phyloP scores from a whole-genome alignment of 2,888 invertebrate species.

The Cryptosula pallasiana region DNA sequence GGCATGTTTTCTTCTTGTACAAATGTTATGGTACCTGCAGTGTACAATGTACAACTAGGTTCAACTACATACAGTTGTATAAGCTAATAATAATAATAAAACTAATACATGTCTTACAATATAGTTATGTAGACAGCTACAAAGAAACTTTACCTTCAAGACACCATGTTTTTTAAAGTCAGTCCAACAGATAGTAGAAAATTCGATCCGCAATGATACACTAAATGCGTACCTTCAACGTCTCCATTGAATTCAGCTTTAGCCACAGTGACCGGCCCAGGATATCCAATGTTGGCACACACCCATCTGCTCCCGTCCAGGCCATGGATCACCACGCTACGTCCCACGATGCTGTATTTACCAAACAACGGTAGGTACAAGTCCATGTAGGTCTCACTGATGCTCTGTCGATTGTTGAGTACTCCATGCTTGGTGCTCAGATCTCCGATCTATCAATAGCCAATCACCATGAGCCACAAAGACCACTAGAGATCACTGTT shows the following conservation, averaged over 20 bases:
- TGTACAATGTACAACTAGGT: too few species aligned
- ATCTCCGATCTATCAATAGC: conserved; percentile 73
- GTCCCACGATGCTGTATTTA: conserved; percentile 69
- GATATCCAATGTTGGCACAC: conserved; percentile 53
- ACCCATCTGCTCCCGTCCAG: conserved; percentile 47
- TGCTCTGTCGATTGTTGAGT: conserved; percentile 62
- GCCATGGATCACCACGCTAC: conserved; percentile 72
- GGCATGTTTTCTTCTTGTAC: conserved; percentile 74
- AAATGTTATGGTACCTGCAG: conserved; percentile 77
- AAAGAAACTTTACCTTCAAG: too few species aligned
- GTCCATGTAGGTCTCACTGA: conserved; percentile 63
- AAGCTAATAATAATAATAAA: too few species aligned
- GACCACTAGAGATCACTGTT: too few species aligned
- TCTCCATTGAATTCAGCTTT: conserved; percentile 78
- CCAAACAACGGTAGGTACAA: conserved; percentile 79
- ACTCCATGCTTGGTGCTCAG: conserved; percentile 80
- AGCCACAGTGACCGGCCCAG: conserved; percentile 60
- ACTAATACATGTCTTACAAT: too few species aligned
- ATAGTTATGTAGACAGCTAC: too few species aligned
- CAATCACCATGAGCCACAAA: too few species aligned
- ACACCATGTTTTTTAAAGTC: too few species aligned
- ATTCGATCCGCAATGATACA: too few species aligned
- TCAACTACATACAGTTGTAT: too few species aligned
- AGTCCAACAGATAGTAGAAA: too few species aligned
- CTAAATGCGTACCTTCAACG: conserved; percentile 45